Percentiles rank a stretch among this genome's conserved stretches.
phyloP scores from a whole-genome alignment of 2,888 invertebrate genomes.

The Conus canariensis region DNA sequence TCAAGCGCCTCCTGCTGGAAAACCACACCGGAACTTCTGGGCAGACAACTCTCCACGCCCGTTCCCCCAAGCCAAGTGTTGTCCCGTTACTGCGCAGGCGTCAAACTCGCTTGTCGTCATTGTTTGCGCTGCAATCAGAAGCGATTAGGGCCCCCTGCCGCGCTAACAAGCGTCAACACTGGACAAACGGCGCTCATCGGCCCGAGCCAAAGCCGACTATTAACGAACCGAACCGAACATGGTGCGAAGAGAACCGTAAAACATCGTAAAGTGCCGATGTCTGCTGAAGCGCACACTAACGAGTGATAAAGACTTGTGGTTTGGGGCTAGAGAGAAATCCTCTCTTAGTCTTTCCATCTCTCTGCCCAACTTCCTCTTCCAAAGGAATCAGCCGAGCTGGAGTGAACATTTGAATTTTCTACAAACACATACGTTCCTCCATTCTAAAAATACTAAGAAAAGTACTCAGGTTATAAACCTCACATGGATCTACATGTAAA shows the following conservation, averaged over 20 bases:
- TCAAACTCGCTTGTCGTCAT: constrained; percentile 34
- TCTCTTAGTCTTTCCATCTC: background rate
- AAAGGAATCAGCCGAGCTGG: too few relatives aligned
- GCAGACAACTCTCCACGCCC: constrained; percentile 15
- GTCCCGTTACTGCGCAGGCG: constrained; percentile 40
- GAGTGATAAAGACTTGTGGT: constrained; percentile 22
- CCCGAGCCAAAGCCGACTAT: constrained; percentile 39
- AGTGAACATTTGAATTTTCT: background rate
- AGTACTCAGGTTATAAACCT: too few relatives aligned
- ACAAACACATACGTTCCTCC: background rate
- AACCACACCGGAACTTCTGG: constrained; percentile 35
- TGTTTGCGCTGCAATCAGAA: constrained; percentile 43
- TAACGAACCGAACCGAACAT: constrained; percentile 37
- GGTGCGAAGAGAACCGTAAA: constrained; percentile 34
- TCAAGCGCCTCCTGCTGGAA: background rate
- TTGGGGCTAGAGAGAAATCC: background rate
- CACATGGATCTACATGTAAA: too few relatives aligned
- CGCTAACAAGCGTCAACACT: constrained; percentile 35
- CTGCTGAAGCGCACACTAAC: constrained; percentile 32
- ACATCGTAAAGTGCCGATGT: constrained; percentile 36
- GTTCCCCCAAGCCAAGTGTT: background rate
- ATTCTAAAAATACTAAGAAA: too few relatives aligned
- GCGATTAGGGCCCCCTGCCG: constrained; percentile 34
- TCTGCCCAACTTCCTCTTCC: too few relatives aligned
- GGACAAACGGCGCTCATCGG: constrained; percentile 38